Conservation (phyloP, 2,888 invertebrate species). For the Pammene fasciana region DNA sequence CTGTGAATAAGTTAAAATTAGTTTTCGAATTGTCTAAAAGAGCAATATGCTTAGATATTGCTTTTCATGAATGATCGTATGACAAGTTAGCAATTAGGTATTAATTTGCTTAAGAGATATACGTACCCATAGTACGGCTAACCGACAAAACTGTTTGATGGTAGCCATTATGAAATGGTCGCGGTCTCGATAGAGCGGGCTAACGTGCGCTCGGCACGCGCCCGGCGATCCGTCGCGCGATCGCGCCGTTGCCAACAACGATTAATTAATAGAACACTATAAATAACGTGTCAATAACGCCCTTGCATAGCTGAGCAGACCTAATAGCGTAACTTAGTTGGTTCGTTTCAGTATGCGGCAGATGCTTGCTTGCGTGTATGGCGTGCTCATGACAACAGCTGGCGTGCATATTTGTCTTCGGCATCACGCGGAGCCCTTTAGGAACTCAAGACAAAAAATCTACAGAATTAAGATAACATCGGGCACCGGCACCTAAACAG, state of each 20-base stretch:
- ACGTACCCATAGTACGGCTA: constrained; percentile 15
- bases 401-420: constrained; percentile 24
- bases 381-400: constrained; percentile 33
- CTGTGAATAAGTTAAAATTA: constrained; percentile 3
- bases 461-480: background rate
- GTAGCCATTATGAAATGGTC: constrained; percentile 59
- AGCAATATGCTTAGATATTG: no score
- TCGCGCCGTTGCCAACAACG: constrained; percentile 38
- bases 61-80: no score
- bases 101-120: constrained; percentile 31
- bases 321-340: constrained; percentile 26
- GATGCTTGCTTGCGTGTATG: constrained; percentile 34
- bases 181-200: constrained; percentile 53
- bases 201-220: constrained; percentile 62
- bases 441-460: background rate
- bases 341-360: constrained; percentile 25
- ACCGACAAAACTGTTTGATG: constrained; percentile 41
- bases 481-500: background rate
- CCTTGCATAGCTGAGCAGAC: constrained; percentile 21
- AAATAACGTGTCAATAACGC: constrained; percentile 39
- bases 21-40: background rate
- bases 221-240: constrained; percentile 48
- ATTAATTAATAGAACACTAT: constrained; percentile 42
- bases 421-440: constrained; percentile 13
- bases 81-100: background rate